Conservation (phyloP, 2,797 vertebrate genomes). For the Xenops minutus region DNA sequence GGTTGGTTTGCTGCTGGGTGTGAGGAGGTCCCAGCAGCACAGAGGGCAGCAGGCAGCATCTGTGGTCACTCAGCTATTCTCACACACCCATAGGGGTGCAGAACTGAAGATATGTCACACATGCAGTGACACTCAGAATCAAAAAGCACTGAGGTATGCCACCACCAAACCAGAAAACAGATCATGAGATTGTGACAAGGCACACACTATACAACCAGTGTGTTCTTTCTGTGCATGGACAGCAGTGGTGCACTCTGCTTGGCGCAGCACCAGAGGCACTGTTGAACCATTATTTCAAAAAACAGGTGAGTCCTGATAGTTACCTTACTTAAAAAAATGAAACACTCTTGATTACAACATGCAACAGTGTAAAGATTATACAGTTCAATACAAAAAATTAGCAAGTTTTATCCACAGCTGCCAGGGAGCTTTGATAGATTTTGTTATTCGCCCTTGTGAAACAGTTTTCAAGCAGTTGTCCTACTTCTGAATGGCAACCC, state of each 20-base stretch:
- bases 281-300: neutral
- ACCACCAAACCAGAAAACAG: neutral
- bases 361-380: neutral
- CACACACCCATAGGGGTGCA: fast-evolving
- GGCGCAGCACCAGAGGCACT: neutral
- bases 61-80: neutral
- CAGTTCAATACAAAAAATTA: neutral
- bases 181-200: neutral
- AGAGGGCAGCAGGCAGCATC: neutral
- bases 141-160: neutral
- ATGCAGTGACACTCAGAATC: neutral
- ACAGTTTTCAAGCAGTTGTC: neutral
- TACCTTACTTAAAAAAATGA: neutral
- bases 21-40: neutral
- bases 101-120: neutral
- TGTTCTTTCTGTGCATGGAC: neutral
- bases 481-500: neutral
- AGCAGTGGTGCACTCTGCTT: neutral
- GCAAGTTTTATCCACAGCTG: neutral
- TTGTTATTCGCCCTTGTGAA: neutral
- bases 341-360: neutral
- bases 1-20: neutral
- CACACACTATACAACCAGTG: fast-evolving
- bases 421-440: neutral
- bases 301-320: neutral